These are phyloP conservation scores for Perca flavescens DNA, from an alignment of 2,113 vertebrate genomes.

Conservation along the genomic window DNA sequence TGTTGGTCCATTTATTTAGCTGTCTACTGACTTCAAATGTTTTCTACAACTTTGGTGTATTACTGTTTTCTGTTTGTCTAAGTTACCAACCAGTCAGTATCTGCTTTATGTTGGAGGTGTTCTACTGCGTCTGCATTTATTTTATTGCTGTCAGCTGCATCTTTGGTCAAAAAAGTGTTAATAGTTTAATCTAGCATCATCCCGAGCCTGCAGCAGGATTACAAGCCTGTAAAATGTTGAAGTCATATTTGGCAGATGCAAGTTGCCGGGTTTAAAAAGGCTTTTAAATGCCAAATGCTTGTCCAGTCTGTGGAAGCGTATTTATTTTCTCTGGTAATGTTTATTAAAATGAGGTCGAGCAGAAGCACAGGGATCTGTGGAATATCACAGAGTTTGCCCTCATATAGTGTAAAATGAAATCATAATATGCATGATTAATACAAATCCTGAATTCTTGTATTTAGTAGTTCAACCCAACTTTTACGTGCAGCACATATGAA, in stretches of 20 bases:
- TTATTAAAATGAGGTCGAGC: slow-evolving; percentile 13
- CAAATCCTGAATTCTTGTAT: background rate
- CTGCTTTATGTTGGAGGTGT: background rate
- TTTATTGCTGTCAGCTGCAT: slow-evolving; percentile 14
- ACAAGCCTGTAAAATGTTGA: slow-evolving; percentile 54
- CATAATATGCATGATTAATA: slow-evolving; percentile 2
- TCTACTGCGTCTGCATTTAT: slow-evolving; percentile 6
- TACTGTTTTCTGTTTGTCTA: background rate
- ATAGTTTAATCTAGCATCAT: slow-evolving; percentile 17
- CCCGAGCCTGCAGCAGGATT: slow-evolving; percentile 5
- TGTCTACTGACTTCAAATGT: background rate
- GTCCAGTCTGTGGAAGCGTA: background rate
- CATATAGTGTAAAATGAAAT: background rate
- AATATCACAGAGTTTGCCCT: background rate
- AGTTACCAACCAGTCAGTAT: background rate
- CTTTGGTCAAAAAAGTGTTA: slow-evolving; percentile 32
- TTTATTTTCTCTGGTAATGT: slow-evolving; percentile 39
- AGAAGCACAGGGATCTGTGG: background rate
- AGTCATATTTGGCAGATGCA: slow-evolving; percentile 50
- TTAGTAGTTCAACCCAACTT: background rate
- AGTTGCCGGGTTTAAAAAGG: background rate
- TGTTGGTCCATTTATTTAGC: too few relatives aligned
- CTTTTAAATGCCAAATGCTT: slow-evolving; percentile 30
- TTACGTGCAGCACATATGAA: slow-evolving; percentile 3
- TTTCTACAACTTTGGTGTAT: background rate